Evolutionary conservation across 2,113 vertebrate species (phyloP), one percentile per base, ranked within the genome.

Genomic region (Herpetotheres cachinnans): DNA sequence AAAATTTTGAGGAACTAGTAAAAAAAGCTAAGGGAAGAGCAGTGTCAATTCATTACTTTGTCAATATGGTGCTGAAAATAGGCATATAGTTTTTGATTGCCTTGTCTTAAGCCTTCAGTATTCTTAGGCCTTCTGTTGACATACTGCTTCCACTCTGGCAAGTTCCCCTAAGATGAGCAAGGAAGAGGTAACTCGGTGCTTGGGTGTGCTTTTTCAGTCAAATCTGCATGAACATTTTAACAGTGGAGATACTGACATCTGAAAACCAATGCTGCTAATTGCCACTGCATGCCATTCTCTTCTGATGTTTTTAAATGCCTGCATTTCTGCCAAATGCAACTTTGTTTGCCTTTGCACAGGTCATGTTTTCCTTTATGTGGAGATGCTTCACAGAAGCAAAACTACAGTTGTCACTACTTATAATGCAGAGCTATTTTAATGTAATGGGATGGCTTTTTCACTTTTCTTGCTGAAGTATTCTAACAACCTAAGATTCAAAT

Each of bases 211-310:
- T 17, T 30, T 30, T 27, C 11, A 38, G 42, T 36, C 8, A 32
- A 4, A 10, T 9, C 30, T 16, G 16, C 26, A 3, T 13, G 42
- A 46, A 2, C 9, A 0, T 0, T 9, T 2, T 3, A 11, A 9
- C 5, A 40, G 46, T 29, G 71, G 44, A 40, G 90, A 52, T 18
- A 15, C 6, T 10, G 40, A 11, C 42, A 47, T 38, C 55, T 62
- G 78, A 30, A 49, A 10, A 36, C 6, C 38, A 8, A 2, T 10
- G 55, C n/a, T 78, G 86, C 67, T 46, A 7, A 5, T 12, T 36
- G 56, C 62, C 65, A 27, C 78, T 30, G 44, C 12, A 5, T 66
- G 65, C 65, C 36, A 1, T 7, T 24, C 5, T 10, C 30, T 40
- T 26, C 44, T 72, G 52, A 5, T 27, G 50, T 19, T 18, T 59